Base-by-base conservation (phyloP, 1,140 invertebrate genomes). In the Antheraea mylitta region DNA sequence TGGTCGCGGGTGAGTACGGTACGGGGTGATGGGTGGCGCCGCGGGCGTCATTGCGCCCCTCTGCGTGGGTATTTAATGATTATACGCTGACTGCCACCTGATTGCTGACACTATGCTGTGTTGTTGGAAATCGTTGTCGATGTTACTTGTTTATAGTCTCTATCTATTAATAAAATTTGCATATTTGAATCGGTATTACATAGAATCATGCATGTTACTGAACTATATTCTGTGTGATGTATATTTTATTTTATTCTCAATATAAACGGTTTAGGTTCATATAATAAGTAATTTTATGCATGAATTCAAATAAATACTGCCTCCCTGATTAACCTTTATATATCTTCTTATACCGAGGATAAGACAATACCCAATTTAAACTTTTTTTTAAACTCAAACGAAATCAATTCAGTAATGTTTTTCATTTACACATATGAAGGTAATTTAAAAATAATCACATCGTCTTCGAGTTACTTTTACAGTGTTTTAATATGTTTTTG, bases 41-140 rank as follows among this genome's bases (percentile, higher is more conserved):
- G 80, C 87, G 86, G 84, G 89, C 86, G 86, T 87, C 85, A 87
- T 88, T 83, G 81, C 78, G 69, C 85, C 78, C 83, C 84, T 71
- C 70, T 82, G 84, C 86, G 85, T 84, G 87, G 89, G 89, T 90
- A 91, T 91, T 91, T 91, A 90, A 91, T 91, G 87, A 91, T 91
- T 91, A 90, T 90, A 89, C 89, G 89, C 87, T 91, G 89, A 91
- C 89, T 91, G 87, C 89, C 87, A 89, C 89, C 89, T 91, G 87
- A 89, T 90, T 90, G 89, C 89, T 78, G 85, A 72, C 75, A 76
- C 80, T 72, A 62, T 73, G 79, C 74, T 78, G 78, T 70, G 71
- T 74, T 78, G 79, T 89, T 82, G 80, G 80, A 85, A 80, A 81
- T 79, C 68, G 72, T 70, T 75, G 74, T 66, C 65, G 65, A 66